A percentile compares a stretch with the other conserved stretches of the same genome.
These are phyloP conservation scores for Condylostylus longicornis DNA, from an alignment of 1,140 invertebrate genomes.

Conservation along the genomic window DNA sequence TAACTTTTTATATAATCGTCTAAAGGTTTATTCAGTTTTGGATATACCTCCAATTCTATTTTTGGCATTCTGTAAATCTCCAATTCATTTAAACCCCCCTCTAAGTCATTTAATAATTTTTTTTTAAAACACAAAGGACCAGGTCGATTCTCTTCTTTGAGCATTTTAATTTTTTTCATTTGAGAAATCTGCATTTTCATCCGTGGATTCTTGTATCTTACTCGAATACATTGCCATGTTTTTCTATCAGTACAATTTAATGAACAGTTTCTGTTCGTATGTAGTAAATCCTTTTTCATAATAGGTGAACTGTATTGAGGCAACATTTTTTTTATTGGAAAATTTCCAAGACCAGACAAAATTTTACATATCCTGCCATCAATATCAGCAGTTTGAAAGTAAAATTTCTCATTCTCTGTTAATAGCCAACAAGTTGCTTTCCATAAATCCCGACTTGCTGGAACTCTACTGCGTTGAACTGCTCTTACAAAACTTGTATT, in stretches of 20 bases:
- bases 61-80: constrained; percentile 25
- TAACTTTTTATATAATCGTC: constrained; percentile 28
- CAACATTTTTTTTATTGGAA: not conserved
- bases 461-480: constrained; percentile 13
- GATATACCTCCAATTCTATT: constrained; percentile 25
- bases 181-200: constrained; percentile 11
- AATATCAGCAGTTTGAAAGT: constrained; percentile 20
- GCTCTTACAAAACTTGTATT: constrained; percentile 18
- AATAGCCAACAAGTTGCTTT: constrained; percentile 26
- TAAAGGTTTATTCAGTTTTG: constrained; percentile 19
- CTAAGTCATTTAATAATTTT: constrained; percentile 24
- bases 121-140: constrained; percentile 24
- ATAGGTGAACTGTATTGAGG: not conserved
- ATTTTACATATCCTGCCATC: constrained; percentile 11
- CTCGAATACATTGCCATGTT: constrained; percentile 11
- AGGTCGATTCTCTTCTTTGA: constrained; percentile 17
- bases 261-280: too few relatives aligned
- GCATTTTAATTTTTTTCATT: constrained; percentile 16
- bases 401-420: constrained; percentile 22
- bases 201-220: too few relatives aligned
- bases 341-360: constrained; percentile 5
- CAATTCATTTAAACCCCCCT: constrained; percentile 24
- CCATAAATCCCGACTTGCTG: constrained; percentile 27
- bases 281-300: too few relatives aligned
- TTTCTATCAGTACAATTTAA: constrained; percentile 15